These are phyloP conservation scores for Trichonephila clavipes DNA, from an alignment of 1,140 invertebrate genomes.

Conservation along the genomic window DNA sequence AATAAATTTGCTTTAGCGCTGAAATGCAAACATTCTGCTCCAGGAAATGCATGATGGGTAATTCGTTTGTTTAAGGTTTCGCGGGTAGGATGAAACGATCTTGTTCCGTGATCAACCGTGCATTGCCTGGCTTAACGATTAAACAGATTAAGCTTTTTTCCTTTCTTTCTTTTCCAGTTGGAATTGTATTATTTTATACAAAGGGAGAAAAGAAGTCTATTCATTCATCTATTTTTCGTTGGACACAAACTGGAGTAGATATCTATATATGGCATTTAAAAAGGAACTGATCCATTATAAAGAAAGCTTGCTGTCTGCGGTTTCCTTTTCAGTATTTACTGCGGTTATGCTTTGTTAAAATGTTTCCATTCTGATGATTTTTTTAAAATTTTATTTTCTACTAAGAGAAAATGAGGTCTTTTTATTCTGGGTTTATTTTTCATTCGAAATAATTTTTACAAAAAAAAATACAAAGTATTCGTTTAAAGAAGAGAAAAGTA, in stretches of 20 bases:
- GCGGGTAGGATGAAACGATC: not conserved
- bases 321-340: not conserved
- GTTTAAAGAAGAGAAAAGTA: too few relatives aligned
- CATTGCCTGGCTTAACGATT: not conserved
- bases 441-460: too few relatives aligned
- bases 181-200: slow-evolving; percentile 18
- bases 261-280: not conserved
- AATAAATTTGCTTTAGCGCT: not conserved
- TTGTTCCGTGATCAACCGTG: slow-evolving; percentile 10
- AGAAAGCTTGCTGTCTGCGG: not conserved
- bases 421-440: too few relatives aligned
- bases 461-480: too few relatives aligned
- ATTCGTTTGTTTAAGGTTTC: not conserved
- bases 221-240: not conserved
- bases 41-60: not conserved
- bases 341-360: not conserved
- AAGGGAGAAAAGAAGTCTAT: not conserved
- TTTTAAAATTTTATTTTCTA: not conserved
- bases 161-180: not conserved
- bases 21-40: not conserved
- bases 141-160: not conserved
- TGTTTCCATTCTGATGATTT: not conserved
- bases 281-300: not conserved
- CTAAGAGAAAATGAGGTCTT: not conserved
- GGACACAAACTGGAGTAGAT: slow-evolving; percentile 13